Conservation (phyloP, 2,797 vertebrate species). For the Lepilemur ruficaudatus region DNA sequence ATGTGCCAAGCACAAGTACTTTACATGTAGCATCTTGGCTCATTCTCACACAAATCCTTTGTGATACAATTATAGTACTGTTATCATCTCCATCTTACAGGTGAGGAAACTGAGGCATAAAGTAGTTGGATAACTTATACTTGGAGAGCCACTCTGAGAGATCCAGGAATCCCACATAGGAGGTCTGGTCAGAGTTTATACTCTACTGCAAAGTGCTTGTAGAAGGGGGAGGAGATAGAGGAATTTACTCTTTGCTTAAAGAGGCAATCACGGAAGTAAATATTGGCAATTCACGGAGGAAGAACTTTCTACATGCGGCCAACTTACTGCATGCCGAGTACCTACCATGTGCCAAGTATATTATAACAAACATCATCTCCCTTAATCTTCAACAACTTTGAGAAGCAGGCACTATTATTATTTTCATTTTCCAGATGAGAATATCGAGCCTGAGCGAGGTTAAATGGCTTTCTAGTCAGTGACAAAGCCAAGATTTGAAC, state of each 20-base stretch:
- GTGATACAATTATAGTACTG: background rate
- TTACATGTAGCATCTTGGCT: background rate
- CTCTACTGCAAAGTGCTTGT: background rate
- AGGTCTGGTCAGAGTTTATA: background rate
- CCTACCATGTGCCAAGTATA: accelerated
- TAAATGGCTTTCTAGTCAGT: background rate
- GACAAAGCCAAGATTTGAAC: background rate
- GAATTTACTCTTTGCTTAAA: background rate
- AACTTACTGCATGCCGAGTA: background rate
- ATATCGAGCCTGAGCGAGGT: background rate
- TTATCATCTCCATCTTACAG: background rate
- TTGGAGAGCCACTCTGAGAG: background rate
- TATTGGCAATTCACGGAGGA: background rate
- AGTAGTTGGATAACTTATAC: background rate
- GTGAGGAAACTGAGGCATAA: background rate
- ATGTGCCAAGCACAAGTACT: background rate
- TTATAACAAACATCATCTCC: background rate
- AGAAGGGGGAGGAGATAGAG: background rate
- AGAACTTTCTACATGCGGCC: background rate
- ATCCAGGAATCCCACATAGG: background rate
- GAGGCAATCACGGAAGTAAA: background rate
- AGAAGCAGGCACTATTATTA: background rate
- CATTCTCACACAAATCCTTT: background rate
- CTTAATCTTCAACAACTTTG: background rate
- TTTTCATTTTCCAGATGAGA: background rate